These are phyloP conservation scores for Pteropus rufus DNA, from an alignment of 2,797 vertebrate genomes.

Conservation along the genomic window DNA sequence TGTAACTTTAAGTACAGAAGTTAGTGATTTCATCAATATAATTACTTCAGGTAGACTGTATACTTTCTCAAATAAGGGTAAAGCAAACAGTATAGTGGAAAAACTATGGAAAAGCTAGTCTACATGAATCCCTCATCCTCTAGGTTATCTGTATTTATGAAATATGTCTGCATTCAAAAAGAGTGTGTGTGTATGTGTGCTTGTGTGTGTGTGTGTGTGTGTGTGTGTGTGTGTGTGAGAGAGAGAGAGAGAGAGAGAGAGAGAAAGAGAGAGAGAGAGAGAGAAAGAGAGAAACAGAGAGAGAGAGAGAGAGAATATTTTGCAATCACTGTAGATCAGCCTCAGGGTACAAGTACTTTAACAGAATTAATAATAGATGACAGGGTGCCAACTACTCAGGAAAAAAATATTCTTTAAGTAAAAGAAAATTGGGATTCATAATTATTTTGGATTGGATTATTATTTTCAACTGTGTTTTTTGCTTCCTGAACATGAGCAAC, in stretches of 20 bases:
- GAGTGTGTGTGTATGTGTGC: background rate
- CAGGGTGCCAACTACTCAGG: conserved; percentile 58
- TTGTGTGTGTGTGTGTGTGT: background rate
- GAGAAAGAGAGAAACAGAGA: background rate
- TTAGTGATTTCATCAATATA: background rate
- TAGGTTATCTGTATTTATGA: background rate
- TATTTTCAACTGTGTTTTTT: background rate
- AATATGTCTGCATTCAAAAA: background rate
- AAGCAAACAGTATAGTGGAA: background rate
- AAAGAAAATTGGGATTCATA: background rate
- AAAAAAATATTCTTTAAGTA: conserved; percentile 38
- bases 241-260: background rate
- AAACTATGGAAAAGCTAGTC: background rate
- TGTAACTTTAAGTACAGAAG: background rate
- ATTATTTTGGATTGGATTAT: background rate
- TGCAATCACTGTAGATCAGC: background rate
- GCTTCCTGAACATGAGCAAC: background rate
- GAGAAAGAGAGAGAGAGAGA: background rate
- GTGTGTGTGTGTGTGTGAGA: background rate
- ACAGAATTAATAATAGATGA: conserved; percentile 48
- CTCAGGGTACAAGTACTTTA: background rate
- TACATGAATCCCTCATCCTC: background rate
- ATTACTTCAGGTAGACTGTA: background rate
- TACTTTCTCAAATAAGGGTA: background rate
- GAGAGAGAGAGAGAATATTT: background rate